Percentiles rank a stretch among this genome's conserved stretches.
Conservation (phyloP, 2,797 vertebrate genomes). For the Galagoides demidoff region DNA sequence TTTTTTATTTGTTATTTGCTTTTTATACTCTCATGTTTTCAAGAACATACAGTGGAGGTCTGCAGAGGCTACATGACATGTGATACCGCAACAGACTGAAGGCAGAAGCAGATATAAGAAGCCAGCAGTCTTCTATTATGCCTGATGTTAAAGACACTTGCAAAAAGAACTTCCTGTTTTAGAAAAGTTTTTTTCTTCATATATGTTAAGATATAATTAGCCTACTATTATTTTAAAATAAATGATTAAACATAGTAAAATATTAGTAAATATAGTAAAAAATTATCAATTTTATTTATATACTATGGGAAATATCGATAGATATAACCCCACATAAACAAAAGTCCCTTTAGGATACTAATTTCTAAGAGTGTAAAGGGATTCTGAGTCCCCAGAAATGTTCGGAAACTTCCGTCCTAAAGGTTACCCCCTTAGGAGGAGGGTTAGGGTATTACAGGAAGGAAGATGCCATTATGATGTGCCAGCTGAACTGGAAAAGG, state of each 20-base stretch:
- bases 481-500: background rate
- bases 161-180: constrained; percentile 43
- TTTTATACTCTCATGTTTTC: background rate
- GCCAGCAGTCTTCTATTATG: constrained; percentile 18
- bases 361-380: background rate
- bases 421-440: background rate
- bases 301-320: background rate
- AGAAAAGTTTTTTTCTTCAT: background rate
- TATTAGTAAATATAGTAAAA: background rate
- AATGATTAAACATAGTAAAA: constrained; percentile 5
- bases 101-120: background rate
- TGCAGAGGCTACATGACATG: background rate
- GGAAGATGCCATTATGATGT: background rate
- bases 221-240: background rate
- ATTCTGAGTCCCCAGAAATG: background rate
- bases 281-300: constrained; percentile 9
- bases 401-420: background rate
- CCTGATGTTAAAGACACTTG: background rate
- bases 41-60: background rate
- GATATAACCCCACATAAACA: background rate
- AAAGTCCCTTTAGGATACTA: background rate
- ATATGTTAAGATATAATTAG: background rate
- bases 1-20: background rate
- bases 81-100: background rate
- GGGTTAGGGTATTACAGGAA: background rate